Percentiles rank a stretch among this genome's conserved stretches.
Evolutionary conservation across 2,797 vertebrate genomes (phyloP).

Genomic region (Fistularia tabacaria): DNA sequence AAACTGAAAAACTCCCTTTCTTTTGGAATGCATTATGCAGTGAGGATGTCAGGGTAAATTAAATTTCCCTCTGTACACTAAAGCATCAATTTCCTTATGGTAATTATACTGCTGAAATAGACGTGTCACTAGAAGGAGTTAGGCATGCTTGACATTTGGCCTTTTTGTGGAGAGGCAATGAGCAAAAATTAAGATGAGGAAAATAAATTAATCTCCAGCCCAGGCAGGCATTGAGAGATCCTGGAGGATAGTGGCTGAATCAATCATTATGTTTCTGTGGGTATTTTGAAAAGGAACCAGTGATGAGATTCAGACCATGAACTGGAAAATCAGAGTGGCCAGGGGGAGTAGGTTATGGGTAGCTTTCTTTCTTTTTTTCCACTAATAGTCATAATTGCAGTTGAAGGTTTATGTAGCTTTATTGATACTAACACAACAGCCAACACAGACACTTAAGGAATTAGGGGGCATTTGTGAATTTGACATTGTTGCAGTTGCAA

Average conservation of each 20-base stretch:
- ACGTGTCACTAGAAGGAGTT: constrained; percentile 97
- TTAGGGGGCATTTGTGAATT: not conserved
- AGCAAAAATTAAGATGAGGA: constrained; percentile 97
- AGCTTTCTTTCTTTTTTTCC: constrained; percentile 6
- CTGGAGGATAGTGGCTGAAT: constrained; percentile 87
- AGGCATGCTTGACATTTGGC: constrained; percentile 99
- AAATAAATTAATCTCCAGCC: constrained; percentile 93
- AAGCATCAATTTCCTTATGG: constrained; percentile 99
- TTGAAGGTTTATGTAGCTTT: constrained; percentile 19
- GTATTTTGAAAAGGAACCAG: constrained; percentile 87
- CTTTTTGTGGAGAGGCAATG: constrained; percentile 96
- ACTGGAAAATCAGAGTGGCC: constrained; percentile 47
- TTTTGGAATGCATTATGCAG: constrained; percentile 97
- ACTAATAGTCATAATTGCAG: constrained; percentile 45
- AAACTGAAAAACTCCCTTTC: constrained; percentile 92
- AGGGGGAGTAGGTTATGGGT: not conserved
- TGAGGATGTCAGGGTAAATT: constrained; percentile 99
- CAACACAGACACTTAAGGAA: constrained; percentile 9
- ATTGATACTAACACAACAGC: constrained; percentile 17
- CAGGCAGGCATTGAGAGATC: constrained; percentile 87
- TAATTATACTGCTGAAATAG: constrained; percentile 99
- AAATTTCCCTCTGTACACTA: constrained; percentile 98
- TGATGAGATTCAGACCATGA: constrained; percentile 89
- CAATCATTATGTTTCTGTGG: constrained; percentile 85
- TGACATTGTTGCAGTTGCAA: not conserved